Base-by-base conservation (phyloP, 2,888 invertebrate species). In the Latrodectus elegans region DNA sequence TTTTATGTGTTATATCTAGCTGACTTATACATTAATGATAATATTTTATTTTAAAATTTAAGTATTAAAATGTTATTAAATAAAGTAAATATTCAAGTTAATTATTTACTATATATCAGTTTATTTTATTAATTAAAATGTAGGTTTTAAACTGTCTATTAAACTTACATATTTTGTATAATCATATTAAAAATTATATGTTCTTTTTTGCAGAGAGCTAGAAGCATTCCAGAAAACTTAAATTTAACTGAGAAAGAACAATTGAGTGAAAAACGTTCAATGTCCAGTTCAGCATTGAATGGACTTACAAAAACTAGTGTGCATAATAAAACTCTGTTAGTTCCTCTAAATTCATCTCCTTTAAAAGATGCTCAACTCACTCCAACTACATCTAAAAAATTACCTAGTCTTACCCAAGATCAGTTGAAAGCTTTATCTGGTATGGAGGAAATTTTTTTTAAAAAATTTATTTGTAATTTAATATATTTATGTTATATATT, bases 391-490 rank as follows among this genome's bases (percentile, higher is more conserved):
- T 75, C 88, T 14, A 87, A 89, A 65, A 88, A 89, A 73, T 52
- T 89, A 38, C 85, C 92, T 10, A 91, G 91, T 52, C 90, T 92
- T 51, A 92, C 92, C n/a, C 92, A 92, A 86, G 92, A 92, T 53
- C 92, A 92, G 89, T 90, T 91, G 79, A 91, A 91, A 88, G 91
- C 92, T 26, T 91, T 92, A 52, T 91, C 92, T 90, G 92, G 92
- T 92, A 82, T 55, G 80, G 67, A 4, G 4, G 38, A 38, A 38
- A 38, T 38, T 1, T 38, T 38, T 38, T 38, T 38, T 38, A 6
- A 4, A 38, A 38, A 38, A 38, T 38, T 2, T 38, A 38, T 38
- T 38, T 38, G 6, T 38, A 38, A 38, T 38, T 38, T 38, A 38
- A 38, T 38, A 38, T 38, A 6, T 38, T 38, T 38, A 6, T 38